These are phyloP conservation scores for Catonia carolina DNA, from an alignment of 2,888 invertebrate genomes.

Conservation along the genomic window DNA sequence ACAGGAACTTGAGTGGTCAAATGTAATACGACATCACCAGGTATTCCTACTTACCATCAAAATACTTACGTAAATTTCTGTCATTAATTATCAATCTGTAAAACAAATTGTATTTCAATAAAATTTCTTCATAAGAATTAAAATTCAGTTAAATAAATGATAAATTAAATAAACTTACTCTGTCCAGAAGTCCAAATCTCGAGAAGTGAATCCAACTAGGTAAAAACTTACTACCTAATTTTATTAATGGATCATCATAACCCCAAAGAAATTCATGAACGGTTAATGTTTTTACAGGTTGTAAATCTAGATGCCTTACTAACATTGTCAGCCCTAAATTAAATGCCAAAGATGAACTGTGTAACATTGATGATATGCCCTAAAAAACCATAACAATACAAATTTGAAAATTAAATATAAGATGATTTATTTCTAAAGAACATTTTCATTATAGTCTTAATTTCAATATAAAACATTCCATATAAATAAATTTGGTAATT, in stretches of 20 bases:
- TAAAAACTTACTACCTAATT: conserved; percentile 59
- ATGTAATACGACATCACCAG: no score
- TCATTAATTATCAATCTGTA: no score
- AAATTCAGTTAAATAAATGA: no score
- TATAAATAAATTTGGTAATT: no score
- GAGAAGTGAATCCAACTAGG: conserved; percentile 75
- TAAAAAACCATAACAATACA: conserved; percentile 36
- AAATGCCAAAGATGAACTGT: conserved; percentile 49
- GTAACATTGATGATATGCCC: conserved; percentile 52
- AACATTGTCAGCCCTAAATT: conserved; percentile 56
- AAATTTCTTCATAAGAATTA: no score
- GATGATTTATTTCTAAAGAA: no score
- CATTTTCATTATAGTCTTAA: not conserved
- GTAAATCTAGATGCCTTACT: conserved; percentile 49
- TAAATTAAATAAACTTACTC: no score
- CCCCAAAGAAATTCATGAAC: conserved; percentile 75
- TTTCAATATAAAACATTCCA: not conserved
- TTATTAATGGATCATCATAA: conserved; percentile 67
- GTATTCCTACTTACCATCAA: no score
- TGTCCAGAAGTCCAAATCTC: conserved; percentile 73
- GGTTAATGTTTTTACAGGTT: conserved; percentile 56
- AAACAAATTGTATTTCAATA: no score
- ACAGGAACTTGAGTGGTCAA: no score
- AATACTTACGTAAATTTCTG: no score
- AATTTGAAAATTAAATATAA: no score